Conservation (phyloP, 92 coral and sea anemone genomes). For the Phymanthus crucifer region DNA sequence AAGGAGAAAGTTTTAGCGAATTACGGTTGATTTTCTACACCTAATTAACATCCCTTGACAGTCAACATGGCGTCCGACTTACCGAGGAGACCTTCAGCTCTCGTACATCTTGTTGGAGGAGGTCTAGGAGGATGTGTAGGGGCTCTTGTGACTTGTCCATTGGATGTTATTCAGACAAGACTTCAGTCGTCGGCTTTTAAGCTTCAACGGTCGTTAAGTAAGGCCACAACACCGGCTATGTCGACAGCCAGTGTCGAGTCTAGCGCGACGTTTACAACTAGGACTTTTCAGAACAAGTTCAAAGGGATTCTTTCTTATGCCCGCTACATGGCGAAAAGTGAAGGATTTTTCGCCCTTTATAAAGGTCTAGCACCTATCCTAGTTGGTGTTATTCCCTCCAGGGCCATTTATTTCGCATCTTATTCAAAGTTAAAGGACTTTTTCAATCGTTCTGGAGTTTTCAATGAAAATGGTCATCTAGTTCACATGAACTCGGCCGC, state of each 20-base stretch:
- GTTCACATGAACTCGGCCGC: slow-evolving; percentile 91
- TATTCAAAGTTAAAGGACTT: slow-evolving; percentile 79
- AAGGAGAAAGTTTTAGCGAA: not conserved
- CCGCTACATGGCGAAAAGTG: slow-evolving; percentile 71
- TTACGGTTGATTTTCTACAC: not conserved
- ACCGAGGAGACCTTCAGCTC: slow-evolving; percentile 6
- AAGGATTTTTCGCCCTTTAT: slow-evolving; percentile 79
- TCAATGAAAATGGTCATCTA: slow-evolving; percentile 55
- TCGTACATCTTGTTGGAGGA: slow-evolving; percentile 80
- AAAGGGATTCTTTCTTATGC: slow-evolving; percentile 78
- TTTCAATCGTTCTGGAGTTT: slow-evolving; percentile 63
- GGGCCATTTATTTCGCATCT: slow-evolving; percentile 86
- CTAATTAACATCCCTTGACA: not conserved
- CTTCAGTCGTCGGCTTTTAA: slow-evolving; percentile 92
- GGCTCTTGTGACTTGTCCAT: slow-evolving; percentile 86
- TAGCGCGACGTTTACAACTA: slow-evolving; percentile 21
- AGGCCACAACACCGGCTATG: slow-evolving; percentile 40
- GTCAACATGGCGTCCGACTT: slow-evolving; percentile 20
- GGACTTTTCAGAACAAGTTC: slow-evolving; percentile 46
- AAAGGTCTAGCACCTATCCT: slow-evolving; percentile 88
- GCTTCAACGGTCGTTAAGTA: slow-evolving; percentile 57
- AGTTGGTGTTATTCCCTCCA: slow-evolving; percentile 85
- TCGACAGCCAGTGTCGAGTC: slow-evolving; percentile 25
- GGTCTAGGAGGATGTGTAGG: slow-evolving; percentile 93
- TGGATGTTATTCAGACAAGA: slow-evolving; percentile 96